phyloP scores from a whole-genome alignment of 2,113 vertebrate genomes.

The Hirundichthys speculiger region DNA sequence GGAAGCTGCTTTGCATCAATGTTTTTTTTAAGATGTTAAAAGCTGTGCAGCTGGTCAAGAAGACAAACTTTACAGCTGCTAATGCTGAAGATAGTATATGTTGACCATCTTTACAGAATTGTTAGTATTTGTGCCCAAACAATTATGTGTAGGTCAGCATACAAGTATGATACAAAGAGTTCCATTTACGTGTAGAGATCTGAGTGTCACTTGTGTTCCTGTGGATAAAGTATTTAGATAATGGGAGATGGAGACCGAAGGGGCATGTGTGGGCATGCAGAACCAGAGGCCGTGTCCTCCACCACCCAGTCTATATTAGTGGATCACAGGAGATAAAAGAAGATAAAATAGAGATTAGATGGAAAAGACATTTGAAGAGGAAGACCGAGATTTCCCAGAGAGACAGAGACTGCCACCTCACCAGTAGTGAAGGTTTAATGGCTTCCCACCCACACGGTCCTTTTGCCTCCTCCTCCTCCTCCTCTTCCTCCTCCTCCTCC shows the following conservation, averaged over 20 bases:
- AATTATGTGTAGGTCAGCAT: background rate
- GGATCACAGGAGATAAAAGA: constrained; percentile 13
- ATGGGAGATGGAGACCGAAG: background rate
- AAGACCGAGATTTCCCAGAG: background rate
- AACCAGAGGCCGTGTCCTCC: constrained; percentile 11
- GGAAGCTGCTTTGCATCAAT: constrained; percentile 6
- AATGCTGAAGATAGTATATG: too few relatives aligned
- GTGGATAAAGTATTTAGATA: constrained; percentile 29
- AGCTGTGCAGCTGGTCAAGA: background rate
- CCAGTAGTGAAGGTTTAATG: constrained; percentile 16
- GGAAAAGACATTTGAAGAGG: background rate
- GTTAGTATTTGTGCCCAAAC: background rate
- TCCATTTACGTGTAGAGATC: constrained; percentile 4
- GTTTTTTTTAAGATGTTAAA: background rate
- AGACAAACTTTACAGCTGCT: background rate
- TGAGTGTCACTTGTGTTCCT: background rate
- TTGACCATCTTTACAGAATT: background rate
- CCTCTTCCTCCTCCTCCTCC: background rate
- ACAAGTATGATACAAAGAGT: background rate
- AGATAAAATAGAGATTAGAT: background rate
- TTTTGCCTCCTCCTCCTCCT: background rate
- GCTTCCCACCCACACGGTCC: background rate
- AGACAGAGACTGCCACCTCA: constrained; percentile 24
- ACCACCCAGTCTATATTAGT: background rate
- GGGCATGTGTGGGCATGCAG: constrained; percentile 58